These are phyloP conservation scores for Lophotis ruficrista DNA, from an alignment of 2,113 vertebrate species.

Conservation along the genomic window DNA sequence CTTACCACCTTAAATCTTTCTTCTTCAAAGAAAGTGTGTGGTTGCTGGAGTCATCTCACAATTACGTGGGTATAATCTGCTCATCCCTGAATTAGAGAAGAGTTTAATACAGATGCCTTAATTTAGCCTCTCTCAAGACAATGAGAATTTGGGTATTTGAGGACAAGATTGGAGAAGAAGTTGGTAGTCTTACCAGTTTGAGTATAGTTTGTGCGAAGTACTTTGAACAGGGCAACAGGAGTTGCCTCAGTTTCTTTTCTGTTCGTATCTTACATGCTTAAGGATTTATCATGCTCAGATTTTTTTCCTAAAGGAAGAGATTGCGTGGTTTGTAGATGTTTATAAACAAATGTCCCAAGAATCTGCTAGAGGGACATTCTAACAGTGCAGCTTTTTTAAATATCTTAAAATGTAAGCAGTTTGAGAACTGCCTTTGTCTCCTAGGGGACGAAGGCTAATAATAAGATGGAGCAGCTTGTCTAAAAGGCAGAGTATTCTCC, in stretches of 20 bases:
- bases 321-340: neutral
- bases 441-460: neutral
- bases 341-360: neutral
- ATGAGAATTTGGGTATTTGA: neutral
- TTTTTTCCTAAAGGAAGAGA: neutral
- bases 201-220: neutral
- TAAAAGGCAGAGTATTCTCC: neutral
- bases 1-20: neutral
- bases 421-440: neutral
- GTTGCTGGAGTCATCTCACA: neutral
- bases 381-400: neutral
- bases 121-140: neutral
- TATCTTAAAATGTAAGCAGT: neutral
- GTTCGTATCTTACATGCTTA: fast-evolving
- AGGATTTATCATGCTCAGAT: neutral
- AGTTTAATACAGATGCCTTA: neutral
- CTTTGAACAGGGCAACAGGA: neutral
- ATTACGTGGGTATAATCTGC: neutral
- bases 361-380: neutral
- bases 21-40: neutral
- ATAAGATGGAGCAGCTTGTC: neutral
- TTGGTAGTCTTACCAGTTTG: neutral
- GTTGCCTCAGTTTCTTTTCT: neutral
- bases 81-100: neutral
- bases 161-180: neutral